A percentile compares a stretch with the other conserved stretches of the same genome.
phyloP scores from a whole-genome alignment of 2,113 vertebrate species.

The Cyrtonyx montezumae region DNA sequence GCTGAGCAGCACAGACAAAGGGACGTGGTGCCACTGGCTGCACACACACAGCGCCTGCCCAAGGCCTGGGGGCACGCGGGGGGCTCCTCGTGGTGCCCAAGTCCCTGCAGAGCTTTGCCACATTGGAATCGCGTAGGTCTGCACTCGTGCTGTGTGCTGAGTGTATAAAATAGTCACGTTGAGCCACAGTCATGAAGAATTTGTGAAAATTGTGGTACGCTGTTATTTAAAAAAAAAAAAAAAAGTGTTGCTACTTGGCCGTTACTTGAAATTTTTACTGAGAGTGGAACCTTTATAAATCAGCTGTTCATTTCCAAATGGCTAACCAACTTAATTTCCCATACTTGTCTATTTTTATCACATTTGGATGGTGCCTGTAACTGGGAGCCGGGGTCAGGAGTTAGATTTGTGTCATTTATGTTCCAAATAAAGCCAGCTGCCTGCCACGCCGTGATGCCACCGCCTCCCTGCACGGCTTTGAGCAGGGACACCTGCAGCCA shows the following conservation, averaged over 20 bases:
- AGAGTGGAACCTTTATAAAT: conserved; percentile 10
- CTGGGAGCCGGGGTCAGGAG: background rate
- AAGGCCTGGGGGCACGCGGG: fast-evolving
- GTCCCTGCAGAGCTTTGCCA: fast-evolving
- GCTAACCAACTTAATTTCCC: conserved; percentile 7
- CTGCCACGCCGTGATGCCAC: fast-evolving
- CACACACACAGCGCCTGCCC: fast-evolving
- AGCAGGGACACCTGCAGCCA: background rate
- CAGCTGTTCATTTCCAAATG: background rate
- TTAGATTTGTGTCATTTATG: conserved; percentile 43
- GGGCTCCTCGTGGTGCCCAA: background rate
- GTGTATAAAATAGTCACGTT: background rate
- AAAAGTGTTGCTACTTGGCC: background rate
- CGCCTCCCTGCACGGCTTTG: background rate
- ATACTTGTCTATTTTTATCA: conserved; percentile 34
- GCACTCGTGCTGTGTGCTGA: background rate
- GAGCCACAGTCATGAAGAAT: background rate
- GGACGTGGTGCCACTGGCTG: background rate
- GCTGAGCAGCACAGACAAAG: background rate
- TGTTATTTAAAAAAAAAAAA: background rate
- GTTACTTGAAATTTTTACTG: background rate
- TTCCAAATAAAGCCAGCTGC: background rate
- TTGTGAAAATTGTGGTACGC: background rate
- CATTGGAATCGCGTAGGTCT: background rate
- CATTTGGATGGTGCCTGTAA: background rate